phyloP scores from a whole-genome alignment of 2,888 invertebrate genomes.

The Platycnemis pennipes region DNA sequence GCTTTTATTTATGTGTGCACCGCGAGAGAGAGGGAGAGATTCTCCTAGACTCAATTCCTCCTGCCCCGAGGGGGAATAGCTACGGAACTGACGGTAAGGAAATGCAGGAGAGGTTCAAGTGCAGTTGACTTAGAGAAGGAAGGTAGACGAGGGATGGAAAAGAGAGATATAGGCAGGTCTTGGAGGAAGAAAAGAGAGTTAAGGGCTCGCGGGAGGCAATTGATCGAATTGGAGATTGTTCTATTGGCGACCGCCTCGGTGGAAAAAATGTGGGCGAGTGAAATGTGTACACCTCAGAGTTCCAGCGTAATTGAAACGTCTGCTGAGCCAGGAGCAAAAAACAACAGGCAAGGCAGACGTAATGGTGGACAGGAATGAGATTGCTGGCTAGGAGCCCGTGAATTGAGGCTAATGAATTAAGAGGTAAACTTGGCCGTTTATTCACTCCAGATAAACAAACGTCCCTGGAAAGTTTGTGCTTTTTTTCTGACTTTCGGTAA shows the following conservation, averaged over 20 bases:
- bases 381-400: neutral
- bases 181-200: neutral
- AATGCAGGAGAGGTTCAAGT: neutral
- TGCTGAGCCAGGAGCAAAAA: neutral
- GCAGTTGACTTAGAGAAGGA: neutral
- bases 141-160: neutral
- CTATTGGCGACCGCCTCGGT: neutral
- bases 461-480: neutral
- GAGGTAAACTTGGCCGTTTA: neutral
- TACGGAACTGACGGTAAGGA: neutral
- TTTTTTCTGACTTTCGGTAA: neutral
- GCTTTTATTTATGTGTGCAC: conserved; percentile 58
- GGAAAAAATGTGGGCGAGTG: neutral
- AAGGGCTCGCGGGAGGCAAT: neutral
- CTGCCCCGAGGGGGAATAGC: neutral
- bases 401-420: neutral
- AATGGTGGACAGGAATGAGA: neutral
- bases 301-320: conserved; percentile 24
- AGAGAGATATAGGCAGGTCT: neutral
- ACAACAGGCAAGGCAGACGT: neutral
- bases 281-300: neutral
- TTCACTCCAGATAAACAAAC: neutral
- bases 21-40: neutral
- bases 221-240: neutral
- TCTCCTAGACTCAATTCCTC: neutral